Base-by-base conservation (phyloP, 2,797 vertebrate genomes). In the Etheostoma perlongum region DNA sequence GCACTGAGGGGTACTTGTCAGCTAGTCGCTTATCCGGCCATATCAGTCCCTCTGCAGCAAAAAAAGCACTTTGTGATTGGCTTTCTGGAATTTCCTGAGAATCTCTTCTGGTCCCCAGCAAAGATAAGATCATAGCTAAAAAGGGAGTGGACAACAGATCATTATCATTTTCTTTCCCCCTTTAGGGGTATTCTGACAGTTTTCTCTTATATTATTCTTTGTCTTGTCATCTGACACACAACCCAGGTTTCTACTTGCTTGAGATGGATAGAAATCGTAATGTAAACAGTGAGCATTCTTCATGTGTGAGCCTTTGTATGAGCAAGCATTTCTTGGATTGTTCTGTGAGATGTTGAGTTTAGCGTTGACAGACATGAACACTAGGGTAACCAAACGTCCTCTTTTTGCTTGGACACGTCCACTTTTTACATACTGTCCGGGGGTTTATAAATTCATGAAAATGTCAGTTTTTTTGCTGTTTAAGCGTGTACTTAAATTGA, bases 81-180 rank as follows among this genome's bases (percentile, higher is more conserved):
- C 82, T 78, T 97, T 95, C 61, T 96, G 96, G 88, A 99, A 99
- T 86, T 99, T 99, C 92, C 91, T 96, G 25, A 99, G 93, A 60
- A 97, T 92, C 82, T 99, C 98, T 64, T 98, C 96, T 81, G 97
- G 97, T 51, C 96, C 96, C 96, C 97, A 1, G 98, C 96, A 87
- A 99, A 98, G 89, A 99, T 95, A 79, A 99, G 96, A 92, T 99
- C 96, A 91, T 98, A 99, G 90, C 98, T 99, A 67, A 82, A n/a
- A 79, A 74, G 64, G 62, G 25, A 67, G 58, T 57, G 80, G 10
- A 44, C n/a, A 77, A 66, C 46, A 84, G 78, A 83, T 76, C 4
- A 30, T 57, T 71, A 84, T 77, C 61, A 46, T 53, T 66, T 10
- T 21, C 16, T 77, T 76, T 74, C 25, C 63, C 55, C 61, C 74